Evolutionary conservation across 1,140 invertebrate species (phyloP).

Genomic region (Atopsyche davidsoni): DNA sequence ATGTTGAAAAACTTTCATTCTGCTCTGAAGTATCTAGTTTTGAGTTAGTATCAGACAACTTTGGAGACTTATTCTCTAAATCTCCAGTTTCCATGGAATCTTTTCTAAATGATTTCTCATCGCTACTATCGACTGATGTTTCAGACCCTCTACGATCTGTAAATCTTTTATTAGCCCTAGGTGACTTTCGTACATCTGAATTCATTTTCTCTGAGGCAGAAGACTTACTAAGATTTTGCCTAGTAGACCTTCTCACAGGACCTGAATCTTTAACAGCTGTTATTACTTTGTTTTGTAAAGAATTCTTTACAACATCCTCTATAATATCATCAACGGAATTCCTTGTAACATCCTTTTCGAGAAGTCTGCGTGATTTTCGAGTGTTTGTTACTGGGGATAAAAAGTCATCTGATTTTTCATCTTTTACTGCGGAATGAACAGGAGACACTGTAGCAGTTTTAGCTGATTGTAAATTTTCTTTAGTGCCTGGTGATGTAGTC

Average conservation of each 20-base stretch:
- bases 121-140: slow-evolving; percentile 54
- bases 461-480: slow-evolving; percentile 21
- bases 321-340: slow-evolving; percentile 79
- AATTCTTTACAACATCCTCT: slow-evolving; percentile 73
- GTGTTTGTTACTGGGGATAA: slow-evolving; percentile 56
- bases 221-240: slow-evolving; percentile 36
- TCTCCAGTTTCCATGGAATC: slow-evolving; percentile 28
- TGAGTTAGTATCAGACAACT: slow-evolving; percentile 30
- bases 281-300: slow-evolving; percentile 34
- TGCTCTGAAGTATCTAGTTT: slow-evolving; percentile 2
- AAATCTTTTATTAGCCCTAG: slow-evolving; percentile 52
- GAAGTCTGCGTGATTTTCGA: slow-evolving; percentile 71
- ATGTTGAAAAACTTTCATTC: not conserved
- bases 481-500: slow-evolving; percentile 12
- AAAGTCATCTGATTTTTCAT: slow-evolving; percentile 59
- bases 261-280: slow-evolving; percentile 32
- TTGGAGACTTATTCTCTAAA: slow-evolving; percentile 34
- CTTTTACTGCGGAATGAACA: slow-evolving; percentile 43
- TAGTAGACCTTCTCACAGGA: slow-evolving; percentile 38
- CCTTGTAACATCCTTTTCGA: slow-evolving; percentile 66
- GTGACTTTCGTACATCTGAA: slow-evolving; percentile 54
- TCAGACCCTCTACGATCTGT: slow-evolving; percentile 57
- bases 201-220: slow-evolving; percentile 34
- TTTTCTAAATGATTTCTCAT: slow-evolving; percentile 46
- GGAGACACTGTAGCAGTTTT: slow-evolving; percentile 15